Percentiles rank a stretch among this genome's conserved stretches.
These are phyloP conservation scores for Spodoptera picta DNA, from an alignment of 2,888 invertebrate genomes.

Conservation along the genomic window DNA sequence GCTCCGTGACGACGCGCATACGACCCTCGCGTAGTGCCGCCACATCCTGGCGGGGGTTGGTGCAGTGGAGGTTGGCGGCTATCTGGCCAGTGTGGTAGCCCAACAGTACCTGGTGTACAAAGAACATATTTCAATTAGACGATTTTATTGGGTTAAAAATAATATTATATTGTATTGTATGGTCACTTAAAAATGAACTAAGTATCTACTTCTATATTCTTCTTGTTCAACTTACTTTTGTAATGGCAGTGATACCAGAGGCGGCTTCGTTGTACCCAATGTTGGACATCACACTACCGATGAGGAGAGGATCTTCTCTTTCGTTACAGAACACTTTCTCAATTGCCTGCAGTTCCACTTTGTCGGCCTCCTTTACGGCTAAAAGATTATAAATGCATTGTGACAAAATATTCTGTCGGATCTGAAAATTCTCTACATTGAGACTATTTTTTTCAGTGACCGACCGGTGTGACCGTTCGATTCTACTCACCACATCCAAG, in stretches of 20 bases:
- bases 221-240: constrained; percentile 77
- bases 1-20: constrained; percentile 88
- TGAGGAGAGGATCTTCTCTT: constrained; percentile 87
- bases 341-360: constrained; percentile 89
- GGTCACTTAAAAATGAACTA: too few species aligned
- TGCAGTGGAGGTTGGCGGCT: constrained; percentile 92
- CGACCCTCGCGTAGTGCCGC: constrained; percentile 85
- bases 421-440: too few species aligned
- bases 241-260: constrained; percentile 85
- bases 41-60: constrained; percentile 86
- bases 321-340: constrained; percentile 85
- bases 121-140: too few species aligned
- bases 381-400: constrained; percentile 1
- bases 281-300: constrained; percentile 81
- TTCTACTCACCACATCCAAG: constrained; percentile 91
- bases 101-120: constrained; percentile 79
- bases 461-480: too few species aligned
- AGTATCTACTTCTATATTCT: too few species aligned
- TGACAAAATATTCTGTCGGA: too few species aligned
- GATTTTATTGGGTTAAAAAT: too few species aligned
- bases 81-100: constrained; percentile 91
- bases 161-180: too few species aligned
- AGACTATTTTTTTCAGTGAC: too few species aligned
- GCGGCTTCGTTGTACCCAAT: constrained; percentile 74
- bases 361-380: constrained; percentile 88